A percentile compares a stretch with the other conserved stretches of the same genome.
These are phyloP conservation scores for Distichodus sexfasciatus DNA, from an alignment of 2,797 vertebrate species.

Conservation along the genomic window DNA sequence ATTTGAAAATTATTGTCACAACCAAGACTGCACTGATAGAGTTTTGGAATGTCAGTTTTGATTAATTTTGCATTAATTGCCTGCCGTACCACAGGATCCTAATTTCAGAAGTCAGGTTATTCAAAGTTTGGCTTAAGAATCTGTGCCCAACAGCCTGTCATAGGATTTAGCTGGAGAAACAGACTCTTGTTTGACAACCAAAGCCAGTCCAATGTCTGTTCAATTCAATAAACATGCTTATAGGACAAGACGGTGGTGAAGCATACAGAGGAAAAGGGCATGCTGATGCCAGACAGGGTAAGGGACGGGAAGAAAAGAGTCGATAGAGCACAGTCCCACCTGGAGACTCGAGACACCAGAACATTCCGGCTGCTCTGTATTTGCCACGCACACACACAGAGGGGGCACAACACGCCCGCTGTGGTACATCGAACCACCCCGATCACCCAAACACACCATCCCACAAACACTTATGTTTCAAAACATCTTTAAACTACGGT, in stretches of 20 bases:
- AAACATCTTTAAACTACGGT: background rate
- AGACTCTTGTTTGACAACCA: no score
- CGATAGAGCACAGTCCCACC: constrained; percentile 63
- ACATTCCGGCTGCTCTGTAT: constrained; percentile 26
- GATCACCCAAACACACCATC: background rate
- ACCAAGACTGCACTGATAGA: no score
- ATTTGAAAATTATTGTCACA: no score
- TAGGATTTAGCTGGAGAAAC: no score
- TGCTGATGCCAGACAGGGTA: background rate
- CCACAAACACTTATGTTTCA: background rate
- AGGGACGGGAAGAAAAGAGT: background rate
- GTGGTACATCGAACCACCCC: constrained; percentile 20
- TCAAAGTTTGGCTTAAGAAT: no score
- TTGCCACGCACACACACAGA: constrained; percentile 28
- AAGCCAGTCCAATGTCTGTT: no score
- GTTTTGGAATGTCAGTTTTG: no score
- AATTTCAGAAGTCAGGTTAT: no score
- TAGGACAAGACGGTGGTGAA: background rate
- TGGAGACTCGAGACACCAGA: constrained; percentile 50
- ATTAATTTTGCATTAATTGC: no score
- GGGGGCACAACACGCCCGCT: constrained; percentile 22
- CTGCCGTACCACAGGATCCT: no score
- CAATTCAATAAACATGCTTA: no score
- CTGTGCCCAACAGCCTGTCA: no score
- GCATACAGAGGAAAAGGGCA: background rate